Evolutionary conservation across 2,888 invertebrate genomes (phyloP).

Genomic region (Brenthis ino): DNA sequence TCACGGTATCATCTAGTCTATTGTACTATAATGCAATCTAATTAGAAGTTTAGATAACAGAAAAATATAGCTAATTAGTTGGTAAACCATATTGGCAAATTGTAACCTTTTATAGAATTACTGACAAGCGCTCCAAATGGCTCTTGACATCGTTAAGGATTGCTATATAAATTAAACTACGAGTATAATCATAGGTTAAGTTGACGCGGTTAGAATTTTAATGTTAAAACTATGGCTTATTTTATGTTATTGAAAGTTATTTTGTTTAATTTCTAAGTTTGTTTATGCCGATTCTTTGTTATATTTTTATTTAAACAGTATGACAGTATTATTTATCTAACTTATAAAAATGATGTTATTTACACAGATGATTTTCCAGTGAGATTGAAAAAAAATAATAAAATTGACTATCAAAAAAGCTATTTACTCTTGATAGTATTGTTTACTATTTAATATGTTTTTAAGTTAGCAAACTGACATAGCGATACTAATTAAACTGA

Average conservation of each 20-base stretch:
- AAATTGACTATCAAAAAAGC: too few species aligned
- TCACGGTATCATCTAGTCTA: not conserved
- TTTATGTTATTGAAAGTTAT: too few species aligned
- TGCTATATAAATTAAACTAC: conserved; percentile 8
- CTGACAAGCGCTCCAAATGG: conserved; percentile 6
- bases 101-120: conserved; percentile 18
- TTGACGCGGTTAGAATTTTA: conserved; percentile 13
- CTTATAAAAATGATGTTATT: too few species aligned
- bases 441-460: too few species aligned
- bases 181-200: conserved; percentile 5
- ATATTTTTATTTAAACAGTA: too few species aligned
- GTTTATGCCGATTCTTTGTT: too few species aligned
- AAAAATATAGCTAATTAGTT: conserved; percentile 14
- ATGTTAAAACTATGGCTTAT: not conserved
- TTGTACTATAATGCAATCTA: not conserved
- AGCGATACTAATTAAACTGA: not conserved
- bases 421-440: too few species aligned
- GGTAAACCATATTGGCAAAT: not conserved
- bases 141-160: conserved; percentile 14
- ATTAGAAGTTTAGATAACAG: conserved; percentile 5
- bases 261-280: too few species aligned
- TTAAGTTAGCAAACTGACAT: too few species aligned
- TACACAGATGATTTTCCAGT: too few species aligned
- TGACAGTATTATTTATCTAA: too few species aligned
- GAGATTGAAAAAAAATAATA: too few species aligned